Conservation (phyloP, 2,797 vertebrate genomes). For the Eulemur mongoz region DNA sequence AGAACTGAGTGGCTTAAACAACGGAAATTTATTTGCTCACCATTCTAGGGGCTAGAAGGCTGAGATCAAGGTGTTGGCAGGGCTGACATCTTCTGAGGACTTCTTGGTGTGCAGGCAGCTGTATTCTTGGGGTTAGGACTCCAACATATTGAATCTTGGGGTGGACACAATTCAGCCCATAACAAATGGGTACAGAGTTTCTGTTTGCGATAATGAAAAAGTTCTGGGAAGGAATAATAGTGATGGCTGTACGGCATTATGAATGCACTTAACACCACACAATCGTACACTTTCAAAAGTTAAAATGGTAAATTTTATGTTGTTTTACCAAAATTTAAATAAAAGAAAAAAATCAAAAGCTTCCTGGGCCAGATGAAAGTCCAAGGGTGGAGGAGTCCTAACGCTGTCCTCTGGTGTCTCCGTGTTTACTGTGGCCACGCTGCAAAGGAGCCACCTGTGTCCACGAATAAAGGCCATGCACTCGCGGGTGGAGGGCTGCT, state of each 20-base stretch:
- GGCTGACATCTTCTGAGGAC: background rate
- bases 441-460: background rate
- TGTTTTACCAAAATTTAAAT: background rate
- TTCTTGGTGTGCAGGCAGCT: background rate
- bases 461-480: background rate
- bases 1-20: background rate
- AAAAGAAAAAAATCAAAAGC: background rate
- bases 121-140: background rate
- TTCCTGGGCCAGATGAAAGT: background rate
- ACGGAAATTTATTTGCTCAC: background rate
- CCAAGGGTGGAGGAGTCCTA: rapidly evolving
- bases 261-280: background rate
- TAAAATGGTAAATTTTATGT: background rate
- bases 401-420: too few species aligned
- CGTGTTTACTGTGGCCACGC: background rate
- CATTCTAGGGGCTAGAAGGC: background rate
- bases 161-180: background rate
- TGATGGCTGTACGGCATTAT: too few species aligned
- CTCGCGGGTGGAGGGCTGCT: rapidly evolving
- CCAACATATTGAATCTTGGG: background rate
- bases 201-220: background rate
- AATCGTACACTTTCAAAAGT: background rate
- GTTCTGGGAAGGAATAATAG: background rate
- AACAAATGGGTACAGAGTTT: background rate
- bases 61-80: too few species aligned